phyloP scores from a whole-genome alignment of 2,797 vertebrate genomes.

The Rhinophrynus dorsalis region DNA sequence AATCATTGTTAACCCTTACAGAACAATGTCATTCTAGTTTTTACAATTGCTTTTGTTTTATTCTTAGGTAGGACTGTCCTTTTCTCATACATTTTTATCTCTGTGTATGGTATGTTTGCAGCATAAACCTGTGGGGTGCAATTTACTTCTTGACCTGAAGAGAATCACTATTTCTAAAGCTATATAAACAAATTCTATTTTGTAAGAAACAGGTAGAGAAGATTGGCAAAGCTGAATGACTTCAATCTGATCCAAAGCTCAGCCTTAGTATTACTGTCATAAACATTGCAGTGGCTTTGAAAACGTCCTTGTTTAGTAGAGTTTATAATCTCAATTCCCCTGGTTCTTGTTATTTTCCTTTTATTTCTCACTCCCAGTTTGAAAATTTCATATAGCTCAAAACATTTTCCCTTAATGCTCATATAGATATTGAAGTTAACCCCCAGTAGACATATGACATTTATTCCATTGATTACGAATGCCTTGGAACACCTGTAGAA shows the following conservation, averaged over 20 bases:
- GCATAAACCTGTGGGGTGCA: constrained; percentile 2
- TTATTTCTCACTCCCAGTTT: not conserved
- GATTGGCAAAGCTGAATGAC: constrained; percentile 16
- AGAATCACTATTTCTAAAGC: constrained; percentile 5
- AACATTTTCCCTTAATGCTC: constrained; percentile 22
- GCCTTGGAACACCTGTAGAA: constrained; percentile 21
- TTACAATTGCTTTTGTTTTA: not conserved
- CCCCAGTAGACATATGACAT: constrained; percentile 3
- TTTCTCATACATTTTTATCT: constrained; percentile 5
- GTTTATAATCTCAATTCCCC: constrained; percentile 19
- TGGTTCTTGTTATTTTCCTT: constrained; percentile 7
- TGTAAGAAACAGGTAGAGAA: constrained; percentile 24
- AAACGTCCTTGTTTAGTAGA: constrained; percentile 26
- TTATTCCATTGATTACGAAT: constrained; percentile 23
- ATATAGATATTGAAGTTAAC: constrained; percentile 21
- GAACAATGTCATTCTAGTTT: too few species aligned
- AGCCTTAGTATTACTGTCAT: not conserved
- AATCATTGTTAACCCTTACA: not conserved
- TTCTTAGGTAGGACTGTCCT: not conserved
- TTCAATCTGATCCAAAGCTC: constrained; percentile 3
- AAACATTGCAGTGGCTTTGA: constrained; percentile 11
- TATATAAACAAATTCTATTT: constrained; percentile 30
- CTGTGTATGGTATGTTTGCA: constrained; percentile 5
- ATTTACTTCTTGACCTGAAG: constrained; percentile 16
- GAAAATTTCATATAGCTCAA: constrained; percentile 10